Evolutionary conservation across 2,113 vertebrate species (phyloP).

Genomic region (Mustela nigripes): DNA sequence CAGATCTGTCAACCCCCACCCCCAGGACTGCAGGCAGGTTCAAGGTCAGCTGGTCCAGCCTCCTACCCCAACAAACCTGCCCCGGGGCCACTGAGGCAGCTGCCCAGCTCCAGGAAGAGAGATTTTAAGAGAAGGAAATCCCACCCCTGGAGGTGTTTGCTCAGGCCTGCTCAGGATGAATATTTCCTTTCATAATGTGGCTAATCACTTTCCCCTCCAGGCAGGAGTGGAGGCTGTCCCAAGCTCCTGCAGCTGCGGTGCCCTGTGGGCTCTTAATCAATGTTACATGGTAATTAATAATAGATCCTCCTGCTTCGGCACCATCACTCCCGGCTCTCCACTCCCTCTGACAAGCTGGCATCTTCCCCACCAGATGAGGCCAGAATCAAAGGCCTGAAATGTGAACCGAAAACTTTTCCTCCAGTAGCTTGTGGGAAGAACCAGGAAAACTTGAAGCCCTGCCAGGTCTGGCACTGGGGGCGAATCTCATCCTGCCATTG

Average conservation of each 20-base stretch:
- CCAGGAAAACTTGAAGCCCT: background rate
- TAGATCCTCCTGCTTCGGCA: slow-evolving; percentile 73
- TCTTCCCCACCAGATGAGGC: slow-evolving; percentile 66
- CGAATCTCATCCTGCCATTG: background rate
- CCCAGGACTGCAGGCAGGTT: background rate
- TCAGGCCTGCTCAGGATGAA: slow-evolving; percentile 69
- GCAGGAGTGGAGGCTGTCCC: slow-evolving; percentile 63
- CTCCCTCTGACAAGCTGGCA: slow-evolving; percentile 70
- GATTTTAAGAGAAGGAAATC: background rate
- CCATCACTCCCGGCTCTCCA: background rate
- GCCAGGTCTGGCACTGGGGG: fast-evolving
- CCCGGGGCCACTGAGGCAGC: background rate
- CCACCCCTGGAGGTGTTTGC: slow-evolving; percentile 61
- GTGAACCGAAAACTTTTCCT: slow-evolving; percentile 38
- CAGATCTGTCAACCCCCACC: background rate
- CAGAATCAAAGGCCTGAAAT: slow-evolving; percentile 78
- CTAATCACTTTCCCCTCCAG: slow-evolving; percentile 80
- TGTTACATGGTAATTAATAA: slow-evolving; percentile 84
- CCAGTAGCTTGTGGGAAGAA: background rate
- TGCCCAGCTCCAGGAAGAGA: background rate
- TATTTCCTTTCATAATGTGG: slow-evolving; percentile 82
- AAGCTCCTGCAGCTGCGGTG: slow-evolving; percentile 65
- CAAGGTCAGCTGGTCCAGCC: background rate
- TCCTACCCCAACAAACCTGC: background rate
- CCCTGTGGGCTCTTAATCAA: slow-evolving; percentile 81